These are phyloP conservation scores for Rhinolophus ferrumequinum DNA, from an alignment of 2,113 vertebrate species.

Conservation along the genomic window DNA sequence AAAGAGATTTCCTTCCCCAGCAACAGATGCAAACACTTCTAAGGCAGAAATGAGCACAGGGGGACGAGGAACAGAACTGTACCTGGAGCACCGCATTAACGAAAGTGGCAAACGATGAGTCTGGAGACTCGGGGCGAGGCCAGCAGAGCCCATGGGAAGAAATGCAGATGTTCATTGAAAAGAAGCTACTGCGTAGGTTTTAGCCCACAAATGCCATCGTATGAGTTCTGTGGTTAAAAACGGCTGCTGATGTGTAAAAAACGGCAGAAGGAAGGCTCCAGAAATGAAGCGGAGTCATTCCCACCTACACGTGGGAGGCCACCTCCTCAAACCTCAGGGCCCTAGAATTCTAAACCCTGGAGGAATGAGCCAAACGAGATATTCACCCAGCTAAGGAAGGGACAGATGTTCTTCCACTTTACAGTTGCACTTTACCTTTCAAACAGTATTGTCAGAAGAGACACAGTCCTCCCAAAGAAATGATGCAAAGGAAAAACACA, in stretches of 20 bases:
- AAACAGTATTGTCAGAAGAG: not conserved
- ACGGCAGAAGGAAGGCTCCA: not conserved
- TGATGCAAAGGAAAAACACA: not conserved
- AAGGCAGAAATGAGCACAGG: not conserved
- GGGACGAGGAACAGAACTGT: fast-evolving
- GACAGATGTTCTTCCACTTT: not conserved
- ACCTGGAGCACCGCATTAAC: not conserved
- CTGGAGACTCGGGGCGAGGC: not conserved
- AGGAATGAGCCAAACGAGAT: not conserved
- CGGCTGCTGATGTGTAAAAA: too few relatives aligned
- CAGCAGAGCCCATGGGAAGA: fast-evolving
- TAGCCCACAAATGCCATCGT: not conserved
- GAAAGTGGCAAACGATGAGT: not conserved
- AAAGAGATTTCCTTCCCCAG: not conserved
- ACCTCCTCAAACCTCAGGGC: not conserved
- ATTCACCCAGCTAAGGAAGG: not conserved
- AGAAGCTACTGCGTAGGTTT: not conserved
- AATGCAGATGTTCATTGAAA: too few relatives aligned
- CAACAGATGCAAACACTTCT: not conserved
- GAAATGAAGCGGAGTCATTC: not conserved
- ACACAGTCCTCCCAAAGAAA: not conserved
- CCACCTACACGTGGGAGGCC: not conserved
- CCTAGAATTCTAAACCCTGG: not conserved
- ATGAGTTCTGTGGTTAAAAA: not conserved
- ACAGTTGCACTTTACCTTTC: not conserved